These are phyloP conservation scores for Drosophila recens DNA, from an alignment of 2,888 invertebrate species.

Conservation along the genomic window DNA sequence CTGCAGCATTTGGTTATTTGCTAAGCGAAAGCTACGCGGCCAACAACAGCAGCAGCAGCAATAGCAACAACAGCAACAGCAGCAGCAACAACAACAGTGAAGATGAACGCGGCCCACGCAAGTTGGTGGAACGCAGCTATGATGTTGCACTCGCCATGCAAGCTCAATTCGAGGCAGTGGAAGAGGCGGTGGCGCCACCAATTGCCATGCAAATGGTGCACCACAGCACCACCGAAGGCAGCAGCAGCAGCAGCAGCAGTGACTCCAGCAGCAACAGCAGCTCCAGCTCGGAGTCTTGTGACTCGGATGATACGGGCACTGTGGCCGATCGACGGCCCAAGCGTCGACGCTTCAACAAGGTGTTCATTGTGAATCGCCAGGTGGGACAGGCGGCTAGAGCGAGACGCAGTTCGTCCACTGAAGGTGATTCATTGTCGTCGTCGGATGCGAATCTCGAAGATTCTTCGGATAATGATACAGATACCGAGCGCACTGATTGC, in stretches of 20 bases:
- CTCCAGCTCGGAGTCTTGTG: conserved; percentile 85
- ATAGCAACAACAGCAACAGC: conserved; percentile 50
- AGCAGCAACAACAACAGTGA: conserved; percentile 43
- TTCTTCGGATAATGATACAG: conserved; percentile 89
- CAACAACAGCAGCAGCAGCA: conserved; percentile 30
- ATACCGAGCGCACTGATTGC: conserved; percentile 86
- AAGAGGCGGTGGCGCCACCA: conserved; percentile 13
- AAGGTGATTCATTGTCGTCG: conserved; percentile 87
- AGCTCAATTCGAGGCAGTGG: neutral
- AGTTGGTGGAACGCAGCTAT: conserved; percentile 80
- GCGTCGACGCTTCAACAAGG: conserved; percentile 87
- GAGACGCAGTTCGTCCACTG: conserved; percentile 87
- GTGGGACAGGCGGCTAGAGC: conserved; percentile 49
- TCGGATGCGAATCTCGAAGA: conserved; percentile 87
- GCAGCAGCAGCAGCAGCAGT: conserved; percentile 76
- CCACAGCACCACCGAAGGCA: conserved; percentile 65
- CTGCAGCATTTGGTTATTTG: conserved; percentile 48
- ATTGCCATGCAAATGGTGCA: conserved; percentile 41
- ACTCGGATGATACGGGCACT: conserved; percentile 87
- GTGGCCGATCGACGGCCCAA: conserved; percentile 86
- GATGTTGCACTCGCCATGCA: conserved; percentile 73
- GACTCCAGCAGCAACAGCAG: conserved; percentile 77
- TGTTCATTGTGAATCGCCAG: conserved; percentile 89
- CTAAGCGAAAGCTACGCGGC: conserved; percentile 70
- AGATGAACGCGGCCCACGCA: conserved; percentile 53